Evolutionary conservation across 2,888 invertebrate species (phyloP), one percentile per base, ranked within the genome.

Genomic region (Seira musarum): DNA sequence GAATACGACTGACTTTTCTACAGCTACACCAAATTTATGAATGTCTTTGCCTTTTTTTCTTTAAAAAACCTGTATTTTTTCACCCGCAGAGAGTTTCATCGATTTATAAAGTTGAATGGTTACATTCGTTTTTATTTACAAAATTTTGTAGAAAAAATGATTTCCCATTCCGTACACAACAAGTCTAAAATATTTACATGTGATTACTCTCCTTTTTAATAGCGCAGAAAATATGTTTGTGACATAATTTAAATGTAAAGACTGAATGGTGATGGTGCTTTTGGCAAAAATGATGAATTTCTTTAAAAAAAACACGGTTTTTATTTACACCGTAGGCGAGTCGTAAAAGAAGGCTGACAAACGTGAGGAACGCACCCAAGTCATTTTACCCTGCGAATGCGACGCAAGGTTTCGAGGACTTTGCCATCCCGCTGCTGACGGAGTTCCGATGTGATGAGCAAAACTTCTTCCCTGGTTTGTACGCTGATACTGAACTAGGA

Each of bases 401-500:
- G 1, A 72, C 80, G 17, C 73, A 84, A 21, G 80, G 82, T 67
- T 85, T 85, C 77, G 87, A 87, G 49, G 66, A 75, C n/a, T 65
- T 19, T 19, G 61, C 69, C 15, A 35, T 68, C 30, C 30, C 77
- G n/a, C 80, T 96, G 0, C 93, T 93, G 53, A 96, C 96, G 0
- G 93, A 91, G 80, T 96, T 96, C 89, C 93, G 94, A 83, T 96
- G 96, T 87, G 94, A 95, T 0, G 94, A 95, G 87, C 96, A 96
- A 88, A 95, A 95, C 88, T 95, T 96, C 89, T 96, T 96, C 88
- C 96, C 96, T 0, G 96, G 96, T 46, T 90, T 96, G 13, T 96
- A 96, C 86, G 96, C 94, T 0, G 96, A 96, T 87, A 94, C 95
- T 87, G 94, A 94, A 89, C 91, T 96, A 49, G 96, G 95, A 21